Conservation (phyloP, 2,113 vertebrate genomes). For the Oxyura jamaicensis region DNA sequence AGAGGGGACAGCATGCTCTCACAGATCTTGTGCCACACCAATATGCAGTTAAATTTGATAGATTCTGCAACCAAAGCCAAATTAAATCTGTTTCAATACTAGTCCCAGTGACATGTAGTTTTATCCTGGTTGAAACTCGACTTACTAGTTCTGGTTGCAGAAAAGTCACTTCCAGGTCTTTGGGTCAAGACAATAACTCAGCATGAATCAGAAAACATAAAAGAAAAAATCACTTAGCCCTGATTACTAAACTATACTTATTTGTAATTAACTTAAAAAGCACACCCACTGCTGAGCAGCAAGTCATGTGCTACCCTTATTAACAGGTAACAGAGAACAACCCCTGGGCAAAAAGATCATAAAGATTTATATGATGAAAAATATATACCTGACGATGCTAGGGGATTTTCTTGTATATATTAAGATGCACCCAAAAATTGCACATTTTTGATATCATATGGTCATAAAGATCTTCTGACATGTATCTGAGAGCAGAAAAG, state of each 20-base stretch:
- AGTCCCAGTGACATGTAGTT: too few species aligned
- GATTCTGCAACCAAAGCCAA: not conserved
- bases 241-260: too few species aligned
- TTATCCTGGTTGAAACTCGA: not conserved
- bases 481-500: not conserved
- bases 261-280: too few species aligned
- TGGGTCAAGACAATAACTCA: not conserved
- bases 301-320: not conserved
- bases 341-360: not conserved
- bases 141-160: not conserved
- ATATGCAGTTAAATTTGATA: not conserved
- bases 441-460: fast-evolving
- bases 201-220: too few species aligned
- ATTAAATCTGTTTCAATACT: not conserved
- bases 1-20: too few species aligned
- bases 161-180: not conserved
- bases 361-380: too few species aligned
- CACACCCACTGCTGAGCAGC: not conserved
- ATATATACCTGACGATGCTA: fast-evolving
- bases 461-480: not conserved
- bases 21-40: not conserved
- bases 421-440: not conserved
- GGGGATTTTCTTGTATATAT: too few species aligned
- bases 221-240: not conserved
- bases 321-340: not conserved